Conservation (phyloP, 2,797 vertebrate genomes). For the Phoebastria nigripes region DNA sequence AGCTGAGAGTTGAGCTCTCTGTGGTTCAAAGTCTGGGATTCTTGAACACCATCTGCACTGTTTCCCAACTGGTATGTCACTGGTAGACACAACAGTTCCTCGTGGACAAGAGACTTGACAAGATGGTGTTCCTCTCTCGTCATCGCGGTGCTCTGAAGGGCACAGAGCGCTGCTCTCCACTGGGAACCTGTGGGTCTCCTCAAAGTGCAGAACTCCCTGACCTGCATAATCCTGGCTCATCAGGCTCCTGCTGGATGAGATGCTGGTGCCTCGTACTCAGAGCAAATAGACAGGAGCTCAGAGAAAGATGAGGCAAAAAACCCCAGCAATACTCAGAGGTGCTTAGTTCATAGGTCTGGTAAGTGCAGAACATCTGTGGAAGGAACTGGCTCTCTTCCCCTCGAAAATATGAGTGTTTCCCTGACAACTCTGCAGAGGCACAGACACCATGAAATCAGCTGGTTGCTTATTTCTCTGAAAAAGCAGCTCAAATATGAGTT, state of each 20-base stretch:
- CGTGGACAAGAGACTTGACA: background rate
- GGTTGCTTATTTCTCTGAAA: background rate
- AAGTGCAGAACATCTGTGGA: background rate
- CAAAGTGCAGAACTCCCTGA: background rate
- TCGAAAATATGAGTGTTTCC: background rate
- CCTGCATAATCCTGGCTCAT: background rate
- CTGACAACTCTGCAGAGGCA: slow-evolving; percentile 6
- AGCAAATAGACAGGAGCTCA: background rate
- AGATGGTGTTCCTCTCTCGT: background rate
- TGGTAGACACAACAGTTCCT: background rate
- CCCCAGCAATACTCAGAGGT: background rate
- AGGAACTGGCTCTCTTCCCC: background rate
- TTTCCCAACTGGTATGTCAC: background rate
- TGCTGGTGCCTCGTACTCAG: background rate
- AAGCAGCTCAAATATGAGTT: background rate
- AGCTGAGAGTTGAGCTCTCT: background rate
- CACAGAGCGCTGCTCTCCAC: background rate
- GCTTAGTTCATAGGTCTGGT: background rate
- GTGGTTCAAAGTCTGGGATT: background rate
- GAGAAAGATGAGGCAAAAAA: background rate
- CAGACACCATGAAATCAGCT: background rate
- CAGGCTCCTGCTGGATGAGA: background rate
- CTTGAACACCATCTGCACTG: background rate
- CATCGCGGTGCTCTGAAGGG: background rate
- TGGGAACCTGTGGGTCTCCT: fast-evolving